These are phyloP conservation scores for Drosophila affinis DNA, from an alignment of 2,888 invertebrate species.

Conservation along the genomic window DNA sequence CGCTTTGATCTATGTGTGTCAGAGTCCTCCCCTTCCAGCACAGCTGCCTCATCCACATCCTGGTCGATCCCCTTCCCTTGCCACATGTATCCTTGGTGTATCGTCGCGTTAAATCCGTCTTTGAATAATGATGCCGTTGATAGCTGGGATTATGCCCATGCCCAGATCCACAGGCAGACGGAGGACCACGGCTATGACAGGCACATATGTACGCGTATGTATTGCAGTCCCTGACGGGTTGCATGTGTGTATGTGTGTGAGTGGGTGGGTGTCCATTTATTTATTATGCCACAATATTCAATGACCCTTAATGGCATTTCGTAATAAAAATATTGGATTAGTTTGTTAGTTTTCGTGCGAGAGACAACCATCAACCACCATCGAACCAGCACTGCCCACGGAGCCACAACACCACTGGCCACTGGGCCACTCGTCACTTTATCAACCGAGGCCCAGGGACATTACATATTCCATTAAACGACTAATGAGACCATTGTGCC, in stretches of 20 bases:
- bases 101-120: slow-evolving; percentile 70
- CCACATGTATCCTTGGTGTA: slow-evolving; percentile 36
- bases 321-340: slow-evolving; percentile 80
- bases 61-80: slow-evolving; percentile 5
- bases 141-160: slow-evolving; percentile 69
- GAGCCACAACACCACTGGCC: slow-evolving; percentile 22
- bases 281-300: slow-evolving; percentile 79
- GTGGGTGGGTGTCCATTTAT: slow-evolving; percentile 57
- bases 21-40: slow-evolving; percentile 15
- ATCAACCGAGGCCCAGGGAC: slow-evolving; percentile 58
- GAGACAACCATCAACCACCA: slow-evolving; percentile 49
- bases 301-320: slow-evolving; percentile 80
- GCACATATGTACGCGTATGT: slow-evolving; percentile 6
- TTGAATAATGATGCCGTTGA: slow-evolving; percentile 80
- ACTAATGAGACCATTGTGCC: slow-evolving; percentile 74
- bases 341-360: slow-evolving; percentile 70
- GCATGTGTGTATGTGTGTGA: slow-evolving; percentile 22
- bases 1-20: slow-evolving; percentile 72
- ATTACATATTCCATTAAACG: slow-evolving; percentile 77
- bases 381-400: slow-evolving; percentile 9
- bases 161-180: slow-evolving; percentile 1
- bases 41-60: background rate
- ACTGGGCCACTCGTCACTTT: slow-evolving; percentile 54
- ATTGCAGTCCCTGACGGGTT: background rate
- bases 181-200: background rate